Evolutionary conservation across 2,797 vertebrate species (phyloP), one percentile per base, ranked within the genome.

Genomic region (Labeo calbasu): DNA sequence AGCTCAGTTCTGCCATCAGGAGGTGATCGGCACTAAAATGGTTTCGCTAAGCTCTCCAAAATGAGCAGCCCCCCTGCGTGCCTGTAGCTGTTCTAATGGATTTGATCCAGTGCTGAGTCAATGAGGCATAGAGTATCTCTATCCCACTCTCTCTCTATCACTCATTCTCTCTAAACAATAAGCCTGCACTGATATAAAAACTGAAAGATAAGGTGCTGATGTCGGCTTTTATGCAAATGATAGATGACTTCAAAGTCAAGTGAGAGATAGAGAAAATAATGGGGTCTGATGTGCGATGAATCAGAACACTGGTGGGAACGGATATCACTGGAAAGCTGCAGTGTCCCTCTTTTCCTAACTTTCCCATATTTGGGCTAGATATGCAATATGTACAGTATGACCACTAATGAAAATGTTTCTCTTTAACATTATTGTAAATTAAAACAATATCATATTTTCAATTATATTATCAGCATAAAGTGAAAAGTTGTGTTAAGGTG

Each of bases 61-160:
- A 72, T 51, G 80, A 73, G 69, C 69, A 51, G 40, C 25, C 80
- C 69, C 79, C 23, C 80, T 71, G 13, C 5, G 80, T 73, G 69
- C 14, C 75, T 73, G 69, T 72, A 19, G 69, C 69, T 59, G 69
- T 82, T 82, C 70, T 73, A 82, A 73, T 82, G 43, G 70, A 82
- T 82, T 63, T 82, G 68, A 82, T 73, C 55, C 40, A 73, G 25
- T 73, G 57, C 57, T 82, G 69, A 73, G 69, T 73, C 80, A 82
- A 63, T 82, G 69, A 82, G 25, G 19, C 80, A n/a, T 72, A 50
- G 17, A 11, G 17, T 59, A 14, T 71, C 69, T 82, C 19, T 63
- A 2, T 50, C 23, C 23, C 61, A 0, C 51, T 23, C 71, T 48
- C 10, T 48, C 68, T 70, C 51, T 40, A 15, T 57, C 51, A 23